Percentiles rank a stretch among this genome's conserved stretches.
Conservation (phyloP, 2,888 invertebrate species). For the Achlya flavicornis region DNA sequence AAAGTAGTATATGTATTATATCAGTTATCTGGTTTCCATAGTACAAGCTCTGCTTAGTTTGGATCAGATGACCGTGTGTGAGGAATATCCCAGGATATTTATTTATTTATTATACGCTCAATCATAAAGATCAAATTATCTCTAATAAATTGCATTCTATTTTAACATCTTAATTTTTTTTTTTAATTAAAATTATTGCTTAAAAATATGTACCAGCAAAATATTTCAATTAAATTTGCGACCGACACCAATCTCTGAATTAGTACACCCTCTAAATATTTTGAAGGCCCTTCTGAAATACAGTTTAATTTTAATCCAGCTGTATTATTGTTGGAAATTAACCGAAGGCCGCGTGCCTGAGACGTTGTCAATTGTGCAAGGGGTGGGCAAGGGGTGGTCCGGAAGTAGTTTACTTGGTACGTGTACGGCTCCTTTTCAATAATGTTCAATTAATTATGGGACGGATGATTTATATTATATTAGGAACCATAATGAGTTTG, state of each 20-base stretch:
- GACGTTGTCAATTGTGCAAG: constrained; percentile 5
- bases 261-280: constrained; percentile 9
- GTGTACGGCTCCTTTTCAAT: constrained; percentile 14
- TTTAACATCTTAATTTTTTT: too few relatives aligned
- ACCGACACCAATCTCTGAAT: constrained; percentile 7
- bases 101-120: too few relatives aligned
- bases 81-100: too few relatives aligned
- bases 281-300: neutral
- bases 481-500: neutral
- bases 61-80: too few relatives aligned
- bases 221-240: neutral
- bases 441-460: constrained; percentile 21
- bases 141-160: too few relatives aligned
- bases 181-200: too few relatives aligned
- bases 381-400: constrained; percentile 2
- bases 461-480: neutral
- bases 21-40: too few relatives aligned
- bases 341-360: neutral
- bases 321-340: constrained; percentile 12
- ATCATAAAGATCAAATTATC: too few relatives aligned
- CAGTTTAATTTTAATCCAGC: constrained; percentile 11
- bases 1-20: too few relatives aligned
- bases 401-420: constrained; percentile 11
- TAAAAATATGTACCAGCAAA: too few relatives aligned
- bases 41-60: too few relatives aligned